Evolutionary conservation across 1,140 invertebrate genomes (phyloP).

Genomic region (Lycorma delicatula): DNA sequence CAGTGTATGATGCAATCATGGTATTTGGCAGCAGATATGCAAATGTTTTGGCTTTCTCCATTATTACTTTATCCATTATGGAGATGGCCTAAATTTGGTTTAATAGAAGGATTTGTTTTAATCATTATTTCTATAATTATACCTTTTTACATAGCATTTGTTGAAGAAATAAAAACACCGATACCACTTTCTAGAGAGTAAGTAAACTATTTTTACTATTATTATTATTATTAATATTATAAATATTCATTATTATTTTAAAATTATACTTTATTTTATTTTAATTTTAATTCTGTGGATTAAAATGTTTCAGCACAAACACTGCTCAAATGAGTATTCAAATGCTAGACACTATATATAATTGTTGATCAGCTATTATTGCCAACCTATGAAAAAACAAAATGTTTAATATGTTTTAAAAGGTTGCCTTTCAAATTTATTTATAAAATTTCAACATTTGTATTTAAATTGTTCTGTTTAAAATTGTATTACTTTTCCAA

Average conservation of each 20-base stretch:
- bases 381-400: too few species aligned
- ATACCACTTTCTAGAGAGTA: constrained; percentile 24
- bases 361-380: too few species aligned
- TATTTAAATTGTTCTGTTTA: too few species aligned
- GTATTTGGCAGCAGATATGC: constrained; percentile 47
- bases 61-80: constrained; percentile 40
- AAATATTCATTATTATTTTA: background rate
- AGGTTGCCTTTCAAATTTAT: too few species aligned
- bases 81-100: constrained; percentile 34
- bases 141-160: constrained; percentile 15
- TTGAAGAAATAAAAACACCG: constrained; percentile 17
- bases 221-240: background rate
- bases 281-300: background rate
- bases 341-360: too few species aligned
- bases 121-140: constrained; percentile 14
- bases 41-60: constrained; percentile 42
- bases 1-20: constrained; percentile 48
- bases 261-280: background rate
- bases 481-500: too few species aligned
- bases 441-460: too few species aligned
- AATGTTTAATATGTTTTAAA: too few species aligned
- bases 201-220: too few species aligned
- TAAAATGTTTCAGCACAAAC: background rate
- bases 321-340: too few species aligned
- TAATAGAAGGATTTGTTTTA: constrained; percentile 7